These are phyloP conservation scores for Pseudorasbora parva DNA, from an alignment of 2,113 vertebrate genomes.

Conservation along the genomic window DNA sequence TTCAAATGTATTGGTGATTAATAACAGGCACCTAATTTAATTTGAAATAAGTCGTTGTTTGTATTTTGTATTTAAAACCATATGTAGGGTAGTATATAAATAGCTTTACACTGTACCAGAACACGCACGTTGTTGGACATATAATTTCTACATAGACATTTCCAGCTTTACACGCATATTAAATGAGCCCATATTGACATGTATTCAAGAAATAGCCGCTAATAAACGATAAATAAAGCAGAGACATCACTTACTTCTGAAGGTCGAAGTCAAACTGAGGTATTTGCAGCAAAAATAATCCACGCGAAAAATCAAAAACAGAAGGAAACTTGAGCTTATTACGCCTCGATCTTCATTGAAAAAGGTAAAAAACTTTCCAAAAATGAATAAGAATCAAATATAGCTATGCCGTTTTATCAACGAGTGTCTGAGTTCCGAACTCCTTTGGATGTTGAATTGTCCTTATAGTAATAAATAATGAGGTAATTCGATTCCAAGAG, in stretches of 20 bases:
- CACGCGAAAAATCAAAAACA: conserved; percentile 65
- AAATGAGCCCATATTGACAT: too few species aligned
- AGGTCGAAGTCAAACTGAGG: conserved; percentile 77
- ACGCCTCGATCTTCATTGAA: conserved; percentile 66
- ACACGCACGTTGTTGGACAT: too few species aligned
- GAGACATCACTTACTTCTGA: conserved; percentile 77
- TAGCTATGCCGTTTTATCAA: not conserved
- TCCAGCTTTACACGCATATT: not conserved
- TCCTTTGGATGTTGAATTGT: conserved; percentile 74
- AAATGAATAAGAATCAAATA: conserved; percentile 38
- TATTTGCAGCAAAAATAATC: conserved; percentile 75
- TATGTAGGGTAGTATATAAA: too few species aligned
- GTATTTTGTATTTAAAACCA: not conserved
- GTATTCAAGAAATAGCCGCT: not conserved
- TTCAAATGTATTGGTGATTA: too few species aligned
- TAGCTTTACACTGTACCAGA: too few species aligned
- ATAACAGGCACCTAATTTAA: not conserved
- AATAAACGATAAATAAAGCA: not conserved
- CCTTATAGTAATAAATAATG: conserved; percentile 69
- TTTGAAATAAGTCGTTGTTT: not conserved
- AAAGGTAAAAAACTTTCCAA: conserved; percentile 64
- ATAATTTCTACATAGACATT: too few species aligned
- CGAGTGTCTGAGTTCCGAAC: conserved; percentile 44
- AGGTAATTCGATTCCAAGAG: conserved; percentile 74
- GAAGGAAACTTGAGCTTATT: conserved; percentile 60